A percentile compares a stretch with the other conserved stretches of the same genome.
Evolutionary conservation across 2,113 vertebrate species (phyloP).

Genomic region (Rafetus swinhoei): DNA sequence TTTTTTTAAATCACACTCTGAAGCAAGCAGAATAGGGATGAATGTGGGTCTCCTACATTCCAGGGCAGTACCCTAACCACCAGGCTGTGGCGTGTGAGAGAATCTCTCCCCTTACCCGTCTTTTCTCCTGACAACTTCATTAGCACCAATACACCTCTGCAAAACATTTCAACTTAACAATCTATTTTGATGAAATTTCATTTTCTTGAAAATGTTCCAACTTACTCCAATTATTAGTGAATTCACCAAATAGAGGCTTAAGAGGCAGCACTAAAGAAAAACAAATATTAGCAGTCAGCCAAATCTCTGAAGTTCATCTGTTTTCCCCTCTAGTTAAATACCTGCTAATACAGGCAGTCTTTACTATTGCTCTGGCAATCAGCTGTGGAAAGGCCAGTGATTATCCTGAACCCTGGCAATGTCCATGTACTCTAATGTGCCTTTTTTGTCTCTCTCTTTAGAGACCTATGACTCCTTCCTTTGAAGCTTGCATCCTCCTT

Average conservation of each 20-base stretch:
- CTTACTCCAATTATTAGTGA: neutral
- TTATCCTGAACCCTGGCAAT: neutral
- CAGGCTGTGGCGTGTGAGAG: neutral
- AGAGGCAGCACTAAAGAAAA: neutral
- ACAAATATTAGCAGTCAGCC: neutral
- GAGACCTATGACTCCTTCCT: neutral
- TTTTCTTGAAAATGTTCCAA: neutral
- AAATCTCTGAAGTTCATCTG: neutral
- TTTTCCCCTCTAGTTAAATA: neutral
- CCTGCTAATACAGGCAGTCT: neutral
- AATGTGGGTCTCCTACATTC: neutral
- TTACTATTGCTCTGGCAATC: neutral
- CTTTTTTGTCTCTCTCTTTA: neutral
- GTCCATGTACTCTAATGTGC: neutral
- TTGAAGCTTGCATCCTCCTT: neutral
- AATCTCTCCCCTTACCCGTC: neutral
- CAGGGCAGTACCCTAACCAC: neutral
- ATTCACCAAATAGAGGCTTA: neutral
- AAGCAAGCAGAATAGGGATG: neutral
- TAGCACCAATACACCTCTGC: neutral
- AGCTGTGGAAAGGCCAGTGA: neutral
- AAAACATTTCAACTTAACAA: neutral
- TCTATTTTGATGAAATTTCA: neutral
- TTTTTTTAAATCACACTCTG: neutral
- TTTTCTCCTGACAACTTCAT: neutral